Evolutionary conservation across 92 coral and sea anemone genomes (phyloP).

Genomic region (Phenganax subtilis): DNA sequence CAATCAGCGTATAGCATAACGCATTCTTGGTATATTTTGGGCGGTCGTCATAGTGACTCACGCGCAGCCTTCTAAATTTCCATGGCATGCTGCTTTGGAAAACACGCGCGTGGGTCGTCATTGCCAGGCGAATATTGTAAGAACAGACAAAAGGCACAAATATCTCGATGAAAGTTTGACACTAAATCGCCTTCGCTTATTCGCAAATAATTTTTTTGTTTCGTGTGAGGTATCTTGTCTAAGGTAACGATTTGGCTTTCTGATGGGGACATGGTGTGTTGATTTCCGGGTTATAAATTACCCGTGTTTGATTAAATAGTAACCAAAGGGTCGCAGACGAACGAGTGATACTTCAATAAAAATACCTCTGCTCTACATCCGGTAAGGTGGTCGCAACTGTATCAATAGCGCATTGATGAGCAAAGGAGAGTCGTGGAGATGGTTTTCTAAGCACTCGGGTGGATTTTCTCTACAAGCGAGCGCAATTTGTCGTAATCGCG

Average conservation of each 20-base stretch:
- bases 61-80: not conserved
- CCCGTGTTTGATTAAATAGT: conserved; percentile 29
- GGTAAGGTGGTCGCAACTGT: conserved; percentile 26
- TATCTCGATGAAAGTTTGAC: not conserved
- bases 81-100: conserved; percentile 6
- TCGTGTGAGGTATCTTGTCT: not conserved
- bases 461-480: not conserved
- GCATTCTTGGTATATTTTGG: conserved; percentile 26
- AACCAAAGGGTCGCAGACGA: conserved; percentile 11
- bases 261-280: not conserved
- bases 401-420: conserved; percentile 43
- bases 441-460: conserved; percentile 1
- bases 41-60: conserved; percentile 21
- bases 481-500: not conserved
- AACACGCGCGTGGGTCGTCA: conserved; percentile 17
- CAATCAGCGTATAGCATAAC: not conserved
- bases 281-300: conserved; percentile 23
- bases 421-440: not conserved
- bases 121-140: not conserved
- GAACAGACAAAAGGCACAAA: conserved; percentile 12
- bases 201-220: not conserved
- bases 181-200: not conserved
- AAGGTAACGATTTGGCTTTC: not conserved
- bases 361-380: conserved; percentile 13
- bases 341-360: conserved; percentile 11